phyloP scores from a whole-genome alignment of 2,113 vertebrate species.

The Pheucticus melanocephalus region DNA sequence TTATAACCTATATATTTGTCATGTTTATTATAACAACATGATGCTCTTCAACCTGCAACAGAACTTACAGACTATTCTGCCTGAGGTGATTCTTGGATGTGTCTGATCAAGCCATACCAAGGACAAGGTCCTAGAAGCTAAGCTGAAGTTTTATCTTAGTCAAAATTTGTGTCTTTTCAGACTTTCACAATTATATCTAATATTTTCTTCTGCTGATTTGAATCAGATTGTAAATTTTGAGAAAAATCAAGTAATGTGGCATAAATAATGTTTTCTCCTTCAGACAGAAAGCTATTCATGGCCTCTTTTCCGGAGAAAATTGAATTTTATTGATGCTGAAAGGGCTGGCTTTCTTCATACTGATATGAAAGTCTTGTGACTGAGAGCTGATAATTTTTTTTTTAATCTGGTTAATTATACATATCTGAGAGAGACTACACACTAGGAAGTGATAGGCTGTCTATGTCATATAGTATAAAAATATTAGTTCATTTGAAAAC shows the following conservation, averaged over 20 bases:
- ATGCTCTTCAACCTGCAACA: neutral
- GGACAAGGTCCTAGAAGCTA: neutral
- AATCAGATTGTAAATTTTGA: neutral
- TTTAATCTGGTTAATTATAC: neutral
- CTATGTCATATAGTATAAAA: neutral
- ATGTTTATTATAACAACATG: neutral
- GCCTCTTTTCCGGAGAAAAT: neutral
- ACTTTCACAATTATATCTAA: neutral
- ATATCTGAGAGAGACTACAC: neutral
- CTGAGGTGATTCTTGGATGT: neutral
- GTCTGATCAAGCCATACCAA: neutral
- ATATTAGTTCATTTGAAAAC: neutral
- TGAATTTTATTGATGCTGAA: neutral
- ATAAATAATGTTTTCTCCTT: neutral
- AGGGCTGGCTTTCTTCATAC: neutral
- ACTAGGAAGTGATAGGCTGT: neutral
- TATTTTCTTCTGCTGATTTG: neutral
- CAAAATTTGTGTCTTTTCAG: neutral
- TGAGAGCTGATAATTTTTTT: neutral
- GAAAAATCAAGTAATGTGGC: neutral
- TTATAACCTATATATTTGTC: neutral
- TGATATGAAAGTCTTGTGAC: neutral
- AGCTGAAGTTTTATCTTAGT: neutral
- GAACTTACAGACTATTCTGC: neutral
- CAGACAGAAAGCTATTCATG: neutral